Evolutionary conservation across 2,113 vertebrate species (phyloP), one percentile per base, ranked within the genome.

Genomic region (Cavia aperea): DNA sequence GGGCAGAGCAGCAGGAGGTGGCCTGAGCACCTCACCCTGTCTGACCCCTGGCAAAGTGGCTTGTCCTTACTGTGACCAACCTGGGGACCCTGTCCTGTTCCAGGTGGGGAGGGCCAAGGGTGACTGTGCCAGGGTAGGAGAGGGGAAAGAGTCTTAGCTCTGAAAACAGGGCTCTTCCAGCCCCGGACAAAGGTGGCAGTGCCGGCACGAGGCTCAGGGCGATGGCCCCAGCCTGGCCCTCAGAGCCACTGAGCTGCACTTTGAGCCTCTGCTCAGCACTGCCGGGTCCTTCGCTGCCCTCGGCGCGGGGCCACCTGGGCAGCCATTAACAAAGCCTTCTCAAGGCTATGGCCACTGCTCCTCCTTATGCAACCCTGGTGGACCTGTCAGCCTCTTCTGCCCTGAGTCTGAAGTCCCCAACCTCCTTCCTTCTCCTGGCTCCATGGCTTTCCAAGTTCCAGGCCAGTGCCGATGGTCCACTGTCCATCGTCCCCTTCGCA

Each of bases 381-480:
- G 58, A 13, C 21, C 14, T 26, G 13, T 56, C 18, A 13, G 54
- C 31, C 31, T 56, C 43, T 21, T 63, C 21, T 56, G 21, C 31
- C 82, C 6, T 15, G 70, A 36, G 19, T 19, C 49, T 56, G 82
- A 68, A 63, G 19, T 14, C 23, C 24, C 49, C 9, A 29, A 19
- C 16, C 6, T 31, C 58, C 56, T 6, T 15, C 26, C 60, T 60
- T 5, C 21, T 0, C 4, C 14, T 1, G 0, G 54, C n/a, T 13
- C 8, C 5, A 4, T 21, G 3, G 43, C 19, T 83, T 54, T 46
- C 24, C 0, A 33, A 12, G 23, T 7, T 18, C 62, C 68, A 21
- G 81, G 39, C 14, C 56, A 16, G 26, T 0, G 0, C 8, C n/a
- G 0, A 0, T 0, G 5, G 58, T 26, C 29, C 1, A n/a, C 77